A percentile compares a stretch with the other conserved stretches of the same genome.
phyloP scores from a whole-genome alignment of 2,797 vertebrate species.

The Chrysolophus pictus region DNA sequence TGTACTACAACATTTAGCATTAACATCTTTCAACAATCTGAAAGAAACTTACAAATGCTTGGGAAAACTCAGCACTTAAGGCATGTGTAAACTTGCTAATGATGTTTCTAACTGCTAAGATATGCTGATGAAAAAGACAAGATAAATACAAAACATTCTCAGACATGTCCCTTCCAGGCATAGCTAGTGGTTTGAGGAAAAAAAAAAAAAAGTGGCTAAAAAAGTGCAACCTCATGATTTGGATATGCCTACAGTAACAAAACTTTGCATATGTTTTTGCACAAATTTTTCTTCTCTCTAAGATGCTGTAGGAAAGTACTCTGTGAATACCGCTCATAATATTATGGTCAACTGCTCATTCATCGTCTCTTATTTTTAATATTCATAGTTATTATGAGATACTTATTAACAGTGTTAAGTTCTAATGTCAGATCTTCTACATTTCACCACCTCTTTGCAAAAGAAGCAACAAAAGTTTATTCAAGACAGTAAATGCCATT shows the following conservation, averaged over 20 bases:
- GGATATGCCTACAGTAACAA: neutral
- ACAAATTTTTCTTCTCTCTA: neutral
- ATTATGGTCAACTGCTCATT: neutral
- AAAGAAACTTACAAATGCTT: neutral
- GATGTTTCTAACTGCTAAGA: slow-evolving; percentile 4
- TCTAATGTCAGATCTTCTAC: neutral
- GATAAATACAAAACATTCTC: slow-evolving; percentile 24
- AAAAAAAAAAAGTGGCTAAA: neutral
- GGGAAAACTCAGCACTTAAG: neutral
- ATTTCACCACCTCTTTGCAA: neutral
- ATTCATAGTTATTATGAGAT: neutral
- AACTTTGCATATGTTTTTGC: neutral
- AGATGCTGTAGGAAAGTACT: too few relatives aligned
- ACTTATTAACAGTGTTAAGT: neutral
- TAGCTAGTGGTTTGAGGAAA: neutral
- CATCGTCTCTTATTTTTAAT: neutral
- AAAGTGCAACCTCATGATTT: neutral
- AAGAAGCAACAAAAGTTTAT: neutral
- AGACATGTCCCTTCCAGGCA: neutral
- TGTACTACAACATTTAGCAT: neutral
- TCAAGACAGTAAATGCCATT: neutral
- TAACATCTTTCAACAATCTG: neutral
- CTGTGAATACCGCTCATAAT: neutral
- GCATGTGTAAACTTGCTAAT: neutral
- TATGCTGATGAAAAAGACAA: slow-evolving; percentile 21